Evolutionary conservation across 2,888 invertebrate genomes (phyloP), one percentile per base, ranked within the genome.

Genomic region (Eumacrocentrus americanus): DNA sequence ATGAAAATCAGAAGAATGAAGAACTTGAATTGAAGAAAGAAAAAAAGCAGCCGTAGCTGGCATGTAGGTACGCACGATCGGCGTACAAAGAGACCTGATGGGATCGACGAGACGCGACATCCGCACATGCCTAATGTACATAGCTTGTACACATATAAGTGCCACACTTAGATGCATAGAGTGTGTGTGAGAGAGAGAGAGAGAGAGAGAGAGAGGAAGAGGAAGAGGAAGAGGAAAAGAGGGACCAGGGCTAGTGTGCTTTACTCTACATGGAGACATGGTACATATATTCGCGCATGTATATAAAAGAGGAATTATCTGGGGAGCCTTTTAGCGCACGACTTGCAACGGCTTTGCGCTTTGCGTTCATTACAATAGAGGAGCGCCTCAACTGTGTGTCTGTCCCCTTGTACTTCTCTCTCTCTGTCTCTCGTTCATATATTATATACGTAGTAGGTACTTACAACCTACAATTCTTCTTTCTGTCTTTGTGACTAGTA

Each of bases 311-410:
- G 51, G 42, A 58, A 58, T 58, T 38, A 58, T 58, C 57, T 34
- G 34, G 42, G 57, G 57, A 50, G 42, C 57, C 57, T 58, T 50
- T 40, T 51, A 51, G 51, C 51, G 51, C 51, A 51, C 51, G 51
- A 50, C 42, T 58, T 20, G 55, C 35, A 55, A 55, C 57, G 50
- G 50, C 57, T 58, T 51, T 48, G 48, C 48, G 48, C 48, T 48
- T 40, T 51, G 40, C 57, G 57, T 50, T 57, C 57, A 58, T 58
- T 44, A 58, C 42, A 50, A 56, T 56, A 34, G 56, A n/a, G n/a
- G n/a, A 46, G 46, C 37, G 37, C 20, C 37, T 51, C 51, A 51
- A 51, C 51, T 25, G 50, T 48, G 20, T 55, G 44, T 54, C 44
- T 42, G 44, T 54, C 42, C 53, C 58, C 50, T 47, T 22, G n/a